Evolutionary conservation across 1,140 invertebrate species (phyloP).

Genomic region (Danaus plexippus): DNA sequence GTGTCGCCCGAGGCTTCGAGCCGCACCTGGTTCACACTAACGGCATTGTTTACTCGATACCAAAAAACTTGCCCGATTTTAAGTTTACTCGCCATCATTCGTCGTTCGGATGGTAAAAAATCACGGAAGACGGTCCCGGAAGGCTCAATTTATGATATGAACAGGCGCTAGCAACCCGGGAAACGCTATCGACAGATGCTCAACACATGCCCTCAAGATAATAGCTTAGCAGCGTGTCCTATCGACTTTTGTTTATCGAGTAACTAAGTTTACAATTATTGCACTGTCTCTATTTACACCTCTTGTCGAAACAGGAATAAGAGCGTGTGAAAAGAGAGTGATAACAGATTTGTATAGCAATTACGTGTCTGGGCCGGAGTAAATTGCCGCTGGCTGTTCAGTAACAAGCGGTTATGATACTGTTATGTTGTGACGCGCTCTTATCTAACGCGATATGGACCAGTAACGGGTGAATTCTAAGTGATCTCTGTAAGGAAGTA

Average conservation of each 20-base stretch:
- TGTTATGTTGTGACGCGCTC: slow-evolving; percentile 54
- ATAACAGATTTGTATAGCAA: slow-evolving; percentile 56
- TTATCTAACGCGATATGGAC: slow-evolving; percentile 26
- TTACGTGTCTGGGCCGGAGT: slow-evolving; percentile 40
- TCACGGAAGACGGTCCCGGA: slow-evolving; percentile 58
- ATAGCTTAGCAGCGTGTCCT: slow-evolving; percentile 47
- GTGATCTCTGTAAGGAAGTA: background rate
- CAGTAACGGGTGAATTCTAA: too few relatives aligned
- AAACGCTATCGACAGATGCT: slow-evolving; percentile 60
- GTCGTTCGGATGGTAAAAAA: slow-evolving; percentile 61
- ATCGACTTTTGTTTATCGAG: slow-evolving; percentile 42
- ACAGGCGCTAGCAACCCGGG: slow-evolving; percentile 45
- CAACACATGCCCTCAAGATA: slow-evolving; percentile 47
- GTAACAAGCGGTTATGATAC: slow-evolving; percentile 54
- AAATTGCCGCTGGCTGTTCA: slow-evolving; percentile 41
- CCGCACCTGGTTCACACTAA: slow-evolving; percentile 57
- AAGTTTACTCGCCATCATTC: slow-evolving; percentile 66
- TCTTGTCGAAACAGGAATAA: slow-evolving; percentile 40
- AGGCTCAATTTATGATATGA: slow-evolving; percentile 65
- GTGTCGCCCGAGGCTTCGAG: slow-evolving; percentile 43
- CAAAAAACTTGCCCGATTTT: slow-evolving; percentile 54
- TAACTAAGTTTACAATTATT: slow-evolving; percentile 48
- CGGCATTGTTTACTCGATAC: slow-evolving; percentile 57
- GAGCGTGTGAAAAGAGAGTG: slow-evolving; percentile 59
- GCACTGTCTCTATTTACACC: slow-evolving; percentile 48